Percentiles rank a stretch among this genome's conserved stretches.
phyloP scores from a whole-genome alignment of 2,113 vertebrate genomes.

The Tupaia tana region DNA sequence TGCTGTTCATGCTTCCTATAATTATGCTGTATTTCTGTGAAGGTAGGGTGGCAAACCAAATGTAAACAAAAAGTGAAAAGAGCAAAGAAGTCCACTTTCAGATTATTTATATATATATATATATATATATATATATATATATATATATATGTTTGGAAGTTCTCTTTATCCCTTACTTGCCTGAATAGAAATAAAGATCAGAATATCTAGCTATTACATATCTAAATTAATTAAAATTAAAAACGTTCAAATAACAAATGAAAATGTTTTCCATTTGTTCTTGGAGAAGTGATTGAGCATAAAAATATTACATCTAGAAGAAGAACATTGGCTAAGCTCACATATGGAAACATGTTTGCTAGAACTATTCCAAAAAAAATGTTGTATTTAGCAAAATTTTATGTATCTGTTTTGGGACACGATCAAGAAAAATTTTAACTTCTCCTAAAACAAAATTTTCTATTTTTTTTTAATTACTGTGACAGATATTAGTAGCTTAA shows the following conservation, averaged over 20 bases:
- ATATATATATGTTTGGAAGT: neutral
- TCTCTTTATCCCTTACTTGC: neutral
- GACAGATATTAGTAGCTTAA: conserved; percentile 58
- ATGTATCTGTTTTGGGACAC: neutral
- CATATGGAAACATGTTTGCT: neutral
- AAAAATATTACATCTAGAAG: conserved; percentile 54
- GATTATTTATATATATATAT: neutral
- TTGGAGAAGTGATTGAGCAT: conserved; percentile 39
- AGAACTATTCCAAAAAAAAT: neutral
- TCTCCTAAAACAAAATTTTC: conserved; percentile 47
- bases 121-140: neutral
- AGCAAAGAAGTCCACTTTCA: conserved; percentile 37
- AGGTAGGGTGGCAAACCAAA: neutral
- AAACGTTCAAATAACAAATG: neutral
- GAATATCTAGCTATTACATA: neutral
- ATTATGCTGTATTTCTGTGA: conserved; percentile 1
- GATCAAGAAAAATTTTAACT: conserved; percentile 50
- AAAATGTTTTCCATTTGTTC: conserved; percentile 41
- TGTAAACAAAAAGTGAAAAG: conserved; percentile 2
- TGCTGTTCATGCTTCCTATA: conserved; percentile 4
- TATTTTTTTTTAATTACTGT: conserved; percentile 61
- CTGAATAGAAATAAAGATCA: conserved; percentile 4
- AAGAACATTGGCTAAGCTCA: neutral
- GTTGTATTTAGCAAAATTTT: conserved; percentile 15
- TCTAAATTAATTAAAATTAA: conserved; percentile 28